Conservation (phyloP, 2,888 invertebrate species). For the Lasioglossum marginatum region DNA sequence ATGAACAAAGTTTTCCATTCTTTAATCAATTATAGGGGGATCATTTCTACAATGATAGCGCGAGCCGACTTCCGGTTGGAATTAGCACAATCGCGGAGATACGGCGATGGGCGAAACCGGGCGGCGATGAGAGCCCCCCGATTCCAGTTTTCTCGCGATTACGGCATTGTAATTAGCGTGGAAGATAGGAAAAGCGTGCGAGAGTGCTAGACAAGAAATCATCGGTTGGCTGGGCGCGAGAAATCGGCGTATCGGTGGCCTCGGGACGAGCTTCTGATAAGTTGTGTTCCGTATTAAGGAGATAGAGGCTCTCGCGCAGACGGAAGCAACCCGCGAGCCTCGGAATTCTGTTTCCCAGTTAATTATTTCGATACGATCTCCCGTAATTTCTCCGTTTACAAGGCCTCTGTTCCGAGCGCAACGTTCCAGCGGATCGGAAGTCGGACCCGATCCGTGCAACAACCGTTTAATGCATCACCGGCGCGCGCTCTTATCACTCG, state of each 20-base stretch:
- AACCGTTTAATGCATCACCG: conserved; percentile 10
- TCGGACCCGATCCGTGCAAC: not conserved
- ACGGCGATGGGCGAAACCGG: not conserved
- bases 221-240: not conserved
- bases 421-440: conserved; percentile 1
- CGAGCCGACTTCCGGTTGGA: not conserved
- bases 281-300: not conserved
- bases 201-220: not conserved
- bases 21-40: not conserved
- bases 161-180: not conserved
- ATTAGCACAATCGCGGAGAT: not conserved
- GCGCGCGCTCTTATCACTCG: conserved; percentile 18
- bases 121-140: not conserved
- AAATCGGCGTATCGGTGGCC: not conserved
- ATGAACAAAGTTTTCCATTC: no score
- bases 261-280: not conserved
- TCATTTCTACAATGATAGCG: not conserved
- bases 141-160: not conserved
- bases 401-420: conserved; percentile 2
- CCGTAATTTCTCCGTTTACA: conserved; percentile 41
- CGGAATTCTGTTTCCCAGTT: conserved; percentile 53
- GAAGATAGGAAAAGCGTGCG: not conserved
- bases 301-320: not conserved
- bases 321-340: conserved; percentile 34
- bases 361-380: conserved; percentile 65